Evolutionary conservation across 1,140 invertebrate genomes (phyloP).

Genomic region (Philopotamus ludificatus): DNA sequence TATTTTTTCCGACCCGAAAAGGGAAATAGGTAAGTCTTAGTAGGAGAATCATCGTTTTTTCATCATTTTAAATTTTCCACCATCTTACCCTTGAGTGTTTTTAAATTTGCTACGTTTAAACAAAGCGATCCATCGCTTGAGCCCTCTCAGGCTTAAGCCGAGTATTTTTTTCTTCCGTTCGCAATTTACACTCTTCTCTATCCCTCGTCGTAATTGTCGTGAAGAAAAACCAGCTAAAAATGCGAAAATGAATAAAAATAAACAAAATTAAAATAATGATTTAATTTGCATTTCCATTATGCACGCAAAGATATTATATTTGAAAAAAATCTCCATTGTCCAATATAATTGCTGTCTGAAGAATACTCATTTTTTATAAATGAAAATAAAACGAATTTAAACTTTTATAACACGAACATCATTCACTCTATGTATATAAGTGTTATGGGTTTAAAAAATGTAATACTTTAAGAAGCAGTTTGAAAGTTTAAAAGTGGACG

Average conservation of each 20-base stretch:
- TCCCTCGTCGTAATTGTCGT: conserved; percentile 12
- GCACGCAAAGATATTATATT: neutral
- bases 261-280: conserved; percentile 26
- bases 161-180: conserved; percentile 1
- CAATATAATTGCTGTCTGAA: too few relatives aligned
- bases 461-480: too few relatives aligned
- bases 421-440: too few relatives aligned
- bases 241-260: conserved; percentile 23
- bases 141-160: neutral
- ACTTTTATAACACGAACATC: too few relatives aligned
- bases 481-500: too few relatives aligned
- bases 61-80: conserved; percentile 26
- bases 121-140: conserved; percentile 23
- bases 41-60: conserved; percentile 14
- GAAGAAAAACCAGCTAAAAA: conserved; percentile 4
- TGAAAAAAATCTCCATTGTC: too few relatives aligned
- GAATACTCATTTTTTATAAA: too few relatives aligned
- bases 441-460: too few relatives aligned
- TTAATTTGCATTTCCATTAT: too few relatives aligned
- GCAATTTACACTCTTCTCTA: conserved; percentile 9
- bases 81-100: conserved; percentile 19
- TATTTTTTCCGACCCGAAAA: neutral
- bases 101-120: conserved; percentile 31
- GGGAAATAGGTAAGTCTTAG: neutral
- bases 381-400: too few relatives aligned